These are phyloP conservation scores for Edolisoma coerulescens DNA, from an alignment of 2,113 vertebrate genomes.

Conservation along the genomic window DNA sequence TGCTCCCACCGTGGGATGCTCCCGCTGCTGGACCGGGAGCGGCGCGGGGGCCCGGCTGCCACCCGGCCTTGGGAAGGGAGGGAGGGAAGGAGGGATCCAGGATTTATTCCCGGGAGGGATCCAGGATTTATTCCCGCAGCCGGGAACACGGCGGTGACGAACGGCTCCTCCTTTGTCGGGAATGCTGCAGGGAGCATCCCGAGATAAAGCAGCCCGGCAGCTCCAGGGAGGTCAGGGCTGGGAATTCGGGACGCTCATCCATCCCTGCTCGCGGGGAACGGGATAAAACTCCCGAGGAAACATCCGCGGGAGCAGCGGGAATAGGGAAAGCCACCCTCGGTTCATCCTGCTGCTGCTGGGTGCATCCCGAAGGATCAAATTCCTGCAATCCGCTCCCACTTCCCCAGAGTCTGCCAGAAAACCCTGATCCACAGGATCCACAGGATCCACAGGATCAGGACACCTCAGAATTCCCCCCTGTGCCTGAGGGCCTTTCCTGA, in stretches of 20 bases:
- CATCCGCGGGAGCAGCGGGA: neutral
- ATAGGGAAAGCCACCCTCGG: accelerated
- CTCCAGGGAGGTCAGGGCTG: constrained; percentile 2
- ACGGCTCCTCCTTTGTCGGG: neutral
- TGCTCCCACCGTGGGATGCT: neutral
- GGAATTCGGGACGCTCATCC: neutral
- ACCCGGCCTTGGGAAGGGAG: neutral
- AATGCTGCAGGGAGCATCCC: neutral
- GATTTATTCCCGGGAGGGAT: neutral
- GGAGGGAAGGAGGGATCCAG: neutral
- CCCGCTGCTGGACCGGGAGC: neutral
- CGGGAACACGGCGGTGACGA: neutral
- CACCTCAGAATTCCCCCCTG: neutral
- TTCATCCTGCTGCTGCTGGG: neutral
- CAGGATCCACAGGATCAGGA: neutral
- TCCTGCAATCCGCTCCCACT: accelerated
- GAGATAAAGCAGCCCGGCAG: constrained; percentile 10
- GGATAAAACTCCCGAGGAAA: neutral
- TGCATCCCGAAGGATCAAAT: accelerated
- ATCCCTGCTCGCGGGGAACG: neutral
- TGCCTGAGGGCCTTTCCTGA: neutral
- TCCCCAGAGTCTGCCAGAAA: neutral
- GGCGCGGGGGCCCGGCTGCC: neutral
- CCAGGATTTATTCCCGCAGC: constrained; percentile 16
- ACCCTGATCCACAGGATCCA: neutral